Conservation (phyloP, 2,797 vertebrate genomes). For the Amblyraja radiata region DNA sequence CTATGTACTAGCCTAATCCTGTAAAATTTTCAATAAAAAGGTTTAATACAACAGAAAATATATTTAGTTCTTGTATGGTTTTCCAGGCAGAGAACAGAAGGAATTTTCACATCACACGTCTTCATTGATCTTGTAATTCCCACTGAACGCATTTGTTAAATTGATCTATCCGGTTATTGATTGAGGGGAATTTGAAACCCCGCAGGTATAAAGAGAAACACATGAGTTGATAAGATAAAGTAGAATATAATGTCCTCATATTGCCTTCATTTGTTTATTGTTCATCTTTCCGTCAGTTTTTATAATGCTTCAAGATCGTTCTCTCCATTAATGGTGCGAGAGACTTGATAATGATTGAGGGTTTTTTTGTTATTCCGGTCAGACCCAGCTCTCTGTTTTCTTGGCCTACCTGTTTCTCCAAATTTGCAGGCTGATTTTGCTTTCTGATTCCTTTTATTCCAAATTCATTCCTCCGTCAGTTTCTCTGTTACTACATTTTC, state of each 20-base stretch:
- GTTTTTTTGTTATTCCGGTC: not conserved
- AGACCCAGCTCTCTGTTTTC: not conserved
- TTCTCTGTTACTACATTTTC: not conserved
- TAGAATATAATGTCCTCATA: no score
- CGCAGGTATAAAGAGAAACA: not conserved
- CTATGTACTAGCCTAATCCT: not conserved
- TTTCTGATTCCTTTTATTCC: not conserved
- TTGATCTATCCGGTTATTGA: not conserved
- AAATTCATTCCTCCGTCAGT: not conserved
- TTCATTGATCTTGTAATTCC: not conserved
- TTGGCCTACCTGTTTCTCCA: not conserved
- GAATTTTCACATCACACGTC: not conserved
- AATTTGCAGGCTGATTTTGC: not conserved
- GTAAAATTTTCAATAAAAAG: not conserved
- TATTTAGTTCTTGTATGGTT: not conserved
- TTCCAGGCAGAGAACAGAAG: not conserved
- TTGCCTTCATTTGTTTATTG: not conserved
- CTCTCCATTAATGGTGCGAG: not conserved
- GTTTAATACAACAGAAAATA: not conserved
- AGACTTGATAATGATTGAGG: not conserved
- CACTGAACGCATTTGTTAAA: not conserved
- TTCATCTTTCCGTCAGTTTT: not conserved
- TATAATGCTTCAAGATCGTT: not conserved
- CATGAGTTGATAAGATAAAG: no score
- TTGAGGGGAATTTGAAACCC: not conserved